These are phyloP conservation scores for Sipha maydis DNA, from an alignment of 2,888 invertebrate genomes.

Conservation along the genomic window DNA sequence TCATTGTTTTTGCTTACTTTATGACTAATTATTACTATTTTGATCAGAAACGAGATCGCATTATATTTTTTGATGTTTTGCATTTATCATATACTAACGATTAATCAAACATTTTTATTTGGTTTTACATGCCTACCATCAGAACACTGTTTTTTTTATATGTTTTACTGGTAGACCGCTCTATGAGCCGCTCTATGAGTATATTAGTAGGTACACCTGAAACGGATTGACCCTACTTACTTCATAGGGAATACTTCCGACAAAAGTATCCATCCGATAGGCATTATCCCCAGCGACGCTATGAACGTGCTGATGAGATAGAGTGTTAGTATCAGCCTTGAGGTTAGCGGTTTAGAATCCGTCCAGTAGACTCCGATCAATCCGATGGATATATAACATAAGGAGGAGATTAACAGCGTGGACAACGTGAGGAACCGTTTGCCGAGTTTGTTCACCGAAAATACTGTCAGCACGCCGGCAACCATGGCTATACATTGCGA, in stretches of 20 bases:
- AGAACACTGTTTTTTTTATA: background rate
- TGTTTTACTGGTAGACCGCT: background rate
- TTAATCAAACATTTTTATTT: background rate
- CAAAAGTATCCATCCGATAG: slow-evolving; percentile 49
- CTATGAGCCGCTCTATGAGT: too few species aligned
- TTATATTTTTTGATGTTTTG: too few species aligned
- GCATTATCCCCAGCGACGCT: slow-evolving; percentile 42
- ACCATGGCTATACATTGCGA: background rate
- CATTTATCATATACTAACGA: background rate
- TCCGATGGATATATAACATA: slow-evolving; percentile 55
- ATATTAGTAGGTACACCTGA: too few species aligned
- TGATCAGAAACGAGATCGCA: background rate
- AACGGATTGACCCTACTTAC: slow-evolving; percentile 14
- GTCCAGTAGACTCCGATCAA: slow-evolving; percentile 24
- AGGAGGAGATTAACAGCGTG: slow-evolving; percentile 24
- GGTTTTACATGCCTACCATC: background rate
- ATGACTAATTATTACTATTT: background rate
- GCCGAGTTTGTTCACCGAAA: slow-evolving; percentile 30
- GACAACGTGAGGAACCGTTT: slow-evolving; percentile 44
- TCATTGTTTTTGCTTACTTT: background rate
- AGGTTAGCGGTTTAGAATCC: background rate
- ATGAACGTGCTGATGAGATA: slow-evolving; percentile 27
- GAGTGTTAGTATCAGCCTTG: background rate
- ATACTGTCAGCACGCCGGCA: slow-evolving; percentile 31
- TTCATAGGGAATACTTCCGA: slow-evolving; percentile 51